These are phyloP conservation scores for Onychostruthus taczanowskii DNA, from an alignment of 2,113 vertebrate species.

Conservation along the genomic window DNA sequence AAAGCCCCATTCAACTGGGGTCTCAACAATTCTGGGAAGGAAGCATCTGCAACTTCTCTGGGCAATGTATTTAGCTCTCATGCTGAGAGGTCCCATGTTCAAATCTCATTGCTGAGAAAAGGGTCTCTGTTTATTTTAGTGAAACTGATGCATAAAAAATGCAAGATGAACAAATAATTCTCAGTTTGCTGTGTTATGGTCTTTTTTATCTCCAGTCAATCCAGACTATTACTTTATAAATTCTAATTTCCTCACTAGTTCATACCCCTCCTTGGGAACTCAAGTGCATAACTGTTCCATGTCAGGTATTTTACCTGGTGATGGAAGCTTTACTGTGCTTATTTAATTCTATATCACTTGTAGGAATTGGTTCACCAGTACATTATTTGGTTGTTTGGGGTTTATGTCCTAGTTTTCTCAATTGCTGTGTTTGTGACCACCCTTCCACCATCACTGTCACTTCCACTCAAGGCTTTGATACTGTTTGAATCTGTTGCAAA, in stretches of 20 bases:
- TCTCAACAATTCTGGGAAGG: accelerated
- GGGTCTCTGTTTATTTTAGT: not conserved
- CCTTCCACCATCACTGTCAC: no score
- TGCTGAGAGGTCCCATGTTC: not conserved
- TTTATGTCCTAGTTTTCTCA: not conserved
- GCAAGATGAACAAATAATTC: not conserved
- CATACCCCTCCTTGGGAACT: not conserved
- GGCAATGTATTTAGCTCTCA: not conserved
- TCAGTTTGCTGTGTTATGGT: not conserved
- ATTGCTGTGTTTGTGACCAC: not conserved
- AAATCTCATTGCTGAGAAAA: not conserved
- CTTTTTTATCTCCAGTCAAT: not conserved
- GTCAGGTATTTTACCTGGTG: not conserved
- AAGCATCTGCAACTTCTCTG: not conserved
- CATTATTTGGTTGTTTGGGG: accelerated
- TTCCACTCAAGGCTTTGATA: not conserved
- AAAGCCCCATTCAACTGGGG: not conserved
- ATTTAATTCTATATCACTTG: not conserved
- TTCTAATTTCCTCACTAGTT: accelerated
- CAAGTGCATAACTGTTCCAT: not conserved
- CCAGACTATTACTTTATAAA: not conserved
- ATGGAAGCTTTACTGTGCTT: not conserved
- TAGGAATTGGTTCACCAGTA: not conserved
- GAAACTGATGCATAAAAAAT: not conserved
- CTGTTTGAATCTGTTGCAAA: not conserved